A percentile compares a stretch with the other conserved stretches of the same genome.
Conservation (phyloP, 2,888 invertebrate species). For the Acholoe squamosa region DNA sequence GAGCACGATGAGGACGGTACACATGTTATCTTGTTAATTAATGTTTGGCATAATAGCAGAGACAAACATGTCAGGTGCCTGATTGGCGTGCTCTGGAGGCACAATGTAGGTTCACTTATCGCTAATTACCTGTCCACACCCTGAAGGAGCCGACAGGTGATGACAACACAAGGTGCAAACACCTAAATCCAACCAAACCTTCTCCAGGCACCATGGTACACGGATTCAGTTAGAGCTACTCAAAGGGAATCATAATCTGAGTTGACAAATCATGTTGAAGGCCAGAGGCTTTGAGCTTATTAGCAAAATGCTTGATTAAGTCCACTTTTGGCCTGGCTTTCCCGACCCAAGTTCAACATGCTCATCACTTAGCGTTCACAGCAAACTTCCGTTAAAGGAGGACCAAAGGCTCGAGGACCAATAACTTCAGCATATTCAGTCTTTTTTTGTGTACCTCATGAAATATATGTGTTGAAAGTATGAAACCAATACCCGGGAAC, state of each 20-base stretch:
- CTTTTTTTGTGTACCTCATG: too few relatives aligned
- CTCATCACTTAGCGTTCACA: too few relatives aligned
- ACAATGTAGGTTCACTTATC: background rate
- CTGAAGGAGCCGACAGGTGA: background rate
- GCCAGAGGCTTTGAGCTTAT: background rate
- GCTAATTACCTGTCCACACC: conserved; percentile 28
- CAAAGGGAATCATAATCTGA: background rate
- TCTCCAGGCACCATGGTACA: background rate
- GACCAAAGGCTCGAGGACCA: too few relatives aligned
- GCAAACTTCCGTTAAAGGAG: too few relatives aligned
- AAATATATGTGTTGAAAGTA: too few relatives aligned
- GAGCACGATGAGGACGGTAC: background rate
- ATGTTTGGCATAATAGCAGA: conserved; percentile 7
- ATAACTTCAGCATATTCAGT: too few relatives aligned
- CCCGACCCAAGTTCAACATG: too few relatives aligned
- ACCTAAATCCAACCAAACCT: background rate
- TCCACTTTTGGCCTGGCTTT: background rate
- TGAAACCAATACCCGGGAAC: too few relatives aligned
- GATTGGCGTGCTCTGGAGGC: background rate
- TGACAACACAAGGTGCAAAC: background rate
- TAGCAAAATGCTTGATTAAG: background rate
- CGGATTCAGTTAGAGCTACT: background rate
- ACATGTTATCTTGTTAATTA: conserved; percentile 16
- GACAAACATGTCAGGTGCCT: background rate
- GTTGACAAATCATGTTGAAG: background rate